Evolutionary conservation across 1,140 invertebrate species (phyloP), one percentile per base, ranked within the genome.

Genomic region (Lasioglossum baleicum): DNA sequence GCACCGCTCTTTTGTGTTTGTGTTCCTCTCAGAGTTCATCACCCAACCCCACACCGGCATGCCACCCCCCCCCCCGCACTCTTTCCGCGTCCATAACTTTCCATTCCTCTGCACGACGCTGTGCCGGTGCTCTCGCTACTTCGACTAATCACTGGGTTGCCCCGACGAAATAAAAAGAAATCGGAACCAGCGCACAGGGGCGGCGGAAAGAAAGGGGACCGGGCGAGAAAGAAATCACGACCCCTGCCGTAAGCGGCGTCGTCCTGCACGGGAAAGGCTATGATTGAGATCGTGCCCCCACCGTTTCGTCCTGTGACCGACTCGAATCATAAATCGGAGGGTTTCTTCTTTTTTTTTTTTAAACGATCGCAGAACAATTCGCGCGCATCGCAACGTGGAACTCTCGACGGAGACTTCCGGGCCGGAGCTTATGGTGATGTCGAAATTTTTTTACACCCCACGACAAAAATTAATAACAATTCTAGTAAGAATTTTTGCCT

Each of bases 111-210:
- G 48, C 74, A 26, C 58, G 31, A n/a, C 60, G 22, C 44, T 7
- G 44, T 7, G 44, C 44, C 11, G 35, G 22, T 51, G 68, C 75
- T 78, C 75, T 78, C 75, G 80, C 67, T 78, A 66, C 80, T 82
- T 82, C 75, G 72, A 80, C 75, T 85, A 86, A 86, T 86, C 84
- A 84, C 75, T 56, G 72, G 40, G 58, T 71, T 35, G 70, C 75
- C 72, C 67, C 74, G 40, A 58, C 58, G 58, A 75, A 84, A 75
- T 75, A 80, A 80, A 82, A 74, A 68, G 40, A 22, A 65, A 65
- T 63, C 48, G 69, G 51, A 61, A 80, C 70, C 75, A 31, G 26
- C 2, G 7, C 15, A 13, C 13, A 20, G 20, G 72, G 48, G 7
- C 2, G 4, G 0, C 0, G n/a, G 13, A 17, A n/a, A 44, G 15